Conservation (phyloP, 2,113 vertebrate species). For the Peromyscus leucopus region DNA sequence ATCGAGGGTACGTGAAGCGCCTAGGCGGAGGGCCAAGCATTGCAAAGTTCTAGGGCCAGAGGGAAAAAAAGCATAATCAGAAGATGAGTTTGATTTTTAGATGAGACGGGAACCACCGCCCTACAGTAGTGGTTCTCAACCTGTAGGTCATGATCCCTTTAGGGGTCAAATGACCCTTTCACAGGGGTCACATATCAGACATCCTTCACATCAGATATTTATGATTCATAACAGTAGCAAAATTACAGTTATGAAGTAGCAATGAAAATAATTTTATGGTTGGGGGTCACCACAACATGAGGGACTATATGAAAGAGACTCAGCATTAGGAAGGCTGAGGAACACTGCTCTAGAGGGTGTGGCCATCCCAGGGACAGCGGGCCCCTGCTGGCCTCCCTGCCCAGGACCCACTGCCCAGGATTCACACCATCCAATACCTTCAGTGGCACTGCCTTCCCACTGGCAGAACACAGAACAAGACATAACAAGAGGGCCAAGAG, state of each 20-base stretch:
- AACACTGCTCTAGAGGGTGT: neutral
- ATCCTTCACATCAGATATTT: neutral
- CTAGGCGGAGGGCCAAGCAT: accelerated
- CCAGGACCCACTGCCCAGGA: too few relatives aligned
- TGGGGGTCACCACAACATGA: neutral
- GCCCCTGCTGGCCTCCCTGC: neutral
- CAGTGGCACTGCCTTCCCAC: neutral
- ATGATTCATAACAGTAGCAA: neutral
- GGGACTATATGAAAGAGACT: too few relatives aligned
- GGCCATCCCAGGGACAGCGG: neutral
- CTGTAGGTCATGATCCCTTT: neutral
- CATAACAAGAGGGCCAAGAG: accelerated
- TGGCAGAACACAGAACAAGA: neutral
- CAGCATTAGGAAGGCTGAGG: neutral
- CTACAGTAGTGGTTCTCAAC: too few relatives aligned
- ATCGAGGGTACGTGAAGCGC: accelerated
- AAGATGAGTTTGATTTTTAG: neutral
- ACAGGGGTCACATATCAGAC: neutral
- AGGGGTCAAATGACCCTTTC: neutral
- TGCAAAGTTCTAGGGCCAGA: accelerated
- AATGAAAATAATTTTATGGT: neutral
- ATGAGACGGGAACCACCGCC: neutral
- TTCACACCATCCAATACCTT: neutral
- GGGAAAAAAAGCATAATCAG: neutral
- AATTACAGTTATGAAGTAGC: neutral